Evolutionary conservation across 2,888 invertebrate genomes (phyloP).

Genomic region (Drosophila fungiperda): DNA sequence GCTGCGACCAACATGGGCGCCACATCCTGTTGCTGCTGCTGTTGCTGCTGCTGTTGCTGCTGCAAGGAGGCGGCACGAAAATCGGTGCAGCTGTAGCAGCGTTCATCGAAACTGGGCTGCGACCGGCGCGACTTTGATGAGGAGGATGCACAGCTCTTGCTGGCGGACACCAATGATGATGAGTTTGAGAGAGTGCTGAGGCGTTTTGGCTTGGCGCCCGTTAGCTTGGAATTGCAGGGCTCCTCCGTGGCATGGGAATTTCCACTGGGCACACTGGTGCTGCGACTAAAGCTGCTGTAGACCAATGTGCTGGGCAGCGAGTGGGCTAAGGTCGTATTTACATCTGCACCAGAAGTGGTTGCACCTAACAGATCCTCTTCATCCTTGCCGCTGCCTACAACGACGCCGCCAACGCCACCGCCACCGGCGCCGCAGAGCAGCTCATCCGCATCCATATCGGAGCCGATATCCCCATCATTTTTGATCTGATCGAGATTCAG

Average conservation of each 20-base stretch:
- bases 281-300: slow-evolving; percentile 65
- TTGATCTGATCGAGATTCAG: slow-evolving; percentile 83
- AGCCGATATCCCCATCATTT: slow-evolving; percentile 48
- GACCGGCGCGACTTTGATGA: slow-evolving; percentile 78
- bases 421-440: slow-evolving; percentile 33
- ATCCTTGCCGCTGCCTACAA: slow-evolving; percentile 28
- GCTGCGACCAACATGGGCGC: slow-evolving; percentile 64
- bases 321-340: slow-evolving; percentile 56
- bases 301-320: slow-evolving; percentile 77
- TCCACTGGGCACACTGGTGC: slow-evolving; percentile 59
- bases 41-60: slow-evolving; percentile 30
- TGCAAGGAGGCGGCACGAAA: slow-evolving; percentile 67
- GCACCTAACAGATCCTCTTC: slow-evolving; percentile 35
- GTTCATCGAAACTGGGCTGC: slow-evolving; percentile 80
- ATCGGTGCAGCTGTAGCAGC: slow-evolving; percentile 81
- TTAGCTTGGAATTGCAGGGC: slow-evolving; percentile 61
- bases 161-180: slow-evolving; percentile 72
- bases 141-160: slow-evolving; percentile 60
- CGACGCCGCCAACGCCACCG: neutral
- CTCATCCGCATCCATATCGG: slow-evolving; percentile 58
- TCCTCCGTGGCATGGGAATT: slow-evolving; percentile 43
- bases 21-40: slow-evolving; percentile 39
- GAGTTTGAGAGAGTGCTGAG: slow-evolving; percentile 76
- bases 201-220: slow-evolving; percentile 84
- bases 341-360: slow-evolving; percentile 29